Evolutionary conservation across 2,888 invertebrate genomes (phyloP), one percentile per base, ranked within the genome.

Genomic region (Helicoverpa assulta): DNA sequence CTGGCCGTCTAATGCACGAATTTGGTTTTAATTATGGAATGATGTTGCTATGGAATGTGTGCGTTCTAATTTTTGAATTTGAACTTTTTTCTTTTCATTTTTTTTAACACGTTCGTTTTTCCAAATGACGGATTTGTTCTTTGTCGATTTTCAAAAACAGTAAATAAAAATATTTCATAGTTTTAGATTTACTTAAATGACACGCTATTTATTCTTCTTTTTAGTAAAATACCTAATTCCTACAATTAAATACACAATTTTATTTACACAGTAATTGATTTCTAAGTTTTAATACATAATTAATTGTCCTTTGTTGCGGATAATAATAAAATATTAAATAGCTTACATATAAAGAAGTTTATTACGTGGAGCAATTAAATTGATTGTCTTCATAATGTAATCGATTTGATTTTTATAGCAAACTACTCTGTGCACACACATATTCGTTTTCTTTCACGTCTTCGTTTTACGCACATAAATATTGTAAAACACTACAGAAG

Each of bases 1-100:
- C 93, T 91, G 89, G 87, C 85, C 91, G 91, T 91, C 92, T 94
- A 94, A 94, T 94, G 90, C 89, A 85, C 88, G 91, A 94, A 93
- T 94, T 93, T 91, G 90, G 90, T 91, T 93, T 92, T 93, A 92
- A 93, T 92, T 92, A 92, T 91, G 81, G 82, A 84, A 85, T 75
- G 81, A 83, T 67, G 83, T 87, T 83, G 76, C 81, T 61, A 78
- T 82, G 68, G 76, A 77, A 81, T 62, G 62, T 59, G 69, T 56
- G 60, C 66, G 51, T 71, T 64, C 69, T 58, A 62, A 21, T 63
- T 62, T 76, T 72, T 59, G 37, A 67, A 68, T 50, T 70, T 71
- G 16, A 64, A 74, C 57, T 62, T 14, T 1, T 55, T 47, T 19
- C n/a, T 43, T 57, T 18, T 50, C 21, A 21, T 47, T 40, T 33